Conservation (phyloP, 2,888 invertebrate genomes). For the Dicycla oo region DNA sequence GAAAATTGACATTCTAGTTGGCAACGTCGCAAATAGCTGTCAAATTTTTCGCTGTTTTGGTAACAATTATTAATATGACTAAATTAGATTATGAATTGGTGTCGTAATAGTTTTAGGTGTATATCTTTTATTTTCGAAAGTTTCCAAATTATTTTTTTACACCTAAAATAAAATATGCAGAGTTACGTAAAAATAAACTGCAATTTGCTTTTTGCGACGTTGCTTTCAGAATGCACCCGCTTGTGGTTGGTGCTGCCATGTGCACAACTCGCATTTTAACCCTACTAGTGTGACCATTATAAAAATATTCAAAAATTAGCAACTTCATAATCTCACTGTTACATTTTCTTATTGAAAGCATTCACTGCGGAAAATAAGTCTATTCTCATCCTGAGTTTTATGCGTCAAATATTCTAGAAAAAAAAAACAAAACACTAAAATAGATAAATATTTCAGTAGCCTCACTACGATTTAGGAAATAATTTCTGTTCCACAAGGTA, state of each 20-base stretch:
- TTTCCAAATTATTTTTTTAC: background rate
- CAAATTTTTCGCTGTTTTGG: background rate
- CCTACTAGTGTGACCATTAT: constrained; percentile 4
- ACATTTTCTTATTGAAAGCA: constrained; percentile 10
- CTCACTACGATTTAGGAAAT: background rate
- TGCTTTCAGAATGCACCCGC: background rate
- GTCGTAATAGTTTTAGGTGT: no score
- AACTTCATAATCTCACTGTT: constrained; percentile 43
- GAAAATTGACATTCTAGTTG: background rate
- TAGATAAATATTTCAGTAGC: background rate
- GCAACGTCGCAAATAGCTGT: background rate
- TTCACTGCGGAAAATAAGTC: constrained; percentile 13
- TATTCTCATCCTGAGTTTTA: background rate
- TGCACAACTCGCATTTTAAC: background rate
- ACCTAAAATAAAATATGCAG: background rate
- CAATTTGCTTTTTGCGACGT: background rate
- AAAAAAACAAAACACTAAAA: background rate
- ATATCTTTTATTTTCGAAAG: no score
- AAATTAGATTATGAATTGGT: no score
- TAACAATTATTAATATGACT: no score
- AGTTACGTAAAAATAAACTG: background rate
- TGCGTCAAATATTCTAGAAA: background rate
- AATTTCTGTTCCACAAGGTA: background rate
- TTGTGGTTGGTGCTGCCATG: background rate
- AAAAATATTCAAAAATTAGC: constrained; percentile 22